Evolutionary conservation across 1,140 invertebrate genomes (phyloP).

Genomic region (Melanaphis sacchari): DNA sequence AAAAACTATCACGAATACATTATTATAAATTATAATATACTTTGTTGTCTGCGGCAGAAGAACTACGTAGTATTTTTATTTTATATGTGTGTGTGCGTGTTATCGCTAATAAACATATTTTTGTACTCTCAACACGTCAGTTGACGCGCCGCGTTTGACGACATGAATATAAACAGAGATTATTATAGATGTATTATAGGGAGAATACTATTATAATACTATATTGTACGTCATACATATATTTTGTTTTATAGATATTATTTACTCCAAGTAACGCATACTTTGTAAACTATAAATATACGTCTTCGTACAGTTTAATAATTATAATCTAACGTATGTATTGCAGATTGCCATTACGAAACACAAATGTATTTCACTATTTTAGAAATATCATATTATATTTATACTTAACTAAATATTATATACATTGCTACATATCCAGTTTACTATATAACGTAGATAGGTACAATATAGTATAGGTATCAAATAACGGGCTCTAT

Average conservation of each 20-base stretch:
- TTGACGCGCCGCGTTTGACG: neutral
- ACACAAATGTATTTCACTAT: neutral
- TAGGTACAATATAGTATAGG: too few species aligned
- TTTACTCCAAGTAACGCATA: conserved; percentile 33
- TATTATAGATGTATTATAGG: neutral
- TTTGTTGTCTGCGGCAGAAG: neutral
- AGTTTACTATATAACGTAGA: neutral
- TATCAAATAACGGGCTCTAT: neutral
- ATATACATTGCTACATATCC: neutral
- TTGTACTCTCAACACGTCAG: conserved; percentile 32
- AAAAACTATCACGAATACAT: conserved; percentile 22
- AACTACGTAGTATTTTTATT: conserved; percentile 19
- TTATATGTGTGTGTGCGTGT: neutral
- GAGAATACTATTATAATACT: neutral
- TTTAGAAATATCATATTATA: neutral
- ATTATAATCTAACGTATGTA: neutral
- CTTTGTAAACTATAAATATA: neutral
- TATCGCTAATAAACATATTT: conserved; percentile 40
- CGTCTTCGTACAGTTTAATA: neutral
- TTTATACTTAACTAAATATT: neutral
- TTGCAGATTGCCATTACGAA: neutral
- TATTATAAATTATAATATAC: conserved; percentile 10
- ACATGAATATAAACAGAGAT: conserved; percentile 40
- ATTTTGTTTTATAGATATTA: neutral
- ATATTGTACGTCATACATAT: conserved; percentile 15